phyloP scores from a whole-genome alignment of 1,140 invertebrate genomes.

The Brachionus plicatilis region DNA sequence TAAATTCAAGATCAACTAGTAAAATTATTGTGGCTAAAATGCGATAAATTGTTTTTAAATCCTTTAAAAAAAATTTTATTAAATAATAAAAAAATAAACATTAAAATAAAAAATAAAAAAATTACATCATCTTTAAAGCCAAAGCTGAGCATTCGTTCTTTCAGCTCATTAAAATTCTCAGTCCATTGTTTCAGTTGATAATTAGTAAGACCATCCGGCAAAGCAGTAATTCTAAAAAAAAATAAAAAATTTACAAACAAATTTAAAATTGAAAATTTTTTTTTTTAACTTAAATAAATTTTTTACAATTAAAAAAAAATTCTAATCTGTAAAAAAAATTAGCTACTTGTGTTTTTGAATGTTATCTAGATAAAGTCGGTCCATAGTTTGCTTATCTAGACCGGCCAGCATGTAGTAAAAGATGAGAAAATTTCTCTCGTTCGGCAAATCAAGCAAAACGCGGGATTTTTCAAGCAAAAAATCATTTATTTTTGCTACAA shows the following conservation, averaged over 20 bases:
- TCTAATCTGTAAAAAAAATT: neutral
- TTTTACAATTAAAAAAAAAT: neutral
- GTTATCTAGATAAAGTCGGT: constrained; percentile 10
- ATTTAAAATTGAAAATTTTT: too few relatives aligned
- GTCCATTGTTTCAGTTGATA: constrained; percentile 39
- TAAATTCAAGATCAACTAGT: neutral
- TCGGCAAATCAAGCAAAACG: constrained; percentile 11
- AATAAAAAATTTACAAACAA: too few relatives aligned
- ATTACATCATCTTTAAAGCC: constrained; percentile 43
- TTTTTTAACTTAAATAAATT: neutral
- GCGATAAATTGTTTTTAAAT: constrained; percentile 55
- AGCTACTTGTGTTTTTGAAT: constrained; percentile 33
- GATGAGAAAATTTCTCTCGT: constrained; percentile 36
- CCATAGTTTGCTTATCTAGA: neutral
- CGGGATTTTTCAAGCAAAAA: constrained; percentile 32
- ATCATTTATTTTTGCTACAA: constrained; percentile 37
- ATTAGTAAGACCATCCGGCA: neutral
- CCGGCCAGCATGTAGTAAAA: constrained; percentile 34
- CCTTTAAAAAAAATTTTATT: constrained; percentile 49
- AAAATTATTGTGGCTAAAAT: constrained; percentile 48
- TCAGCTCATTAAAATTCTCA: constrained; percentile 44
- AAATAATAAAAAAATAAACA: neutral
- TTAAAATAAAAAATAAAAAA: neutral
- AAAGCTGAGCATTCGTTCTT: constrained; percentile 42
- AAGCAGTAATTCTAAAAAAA: constrained; percentile 6